These are phyloP conservation scores for Ylistrum balloti DNA, from an alignment of 1,140 invertebrate species.

Conservation along the genomic window DNA sequence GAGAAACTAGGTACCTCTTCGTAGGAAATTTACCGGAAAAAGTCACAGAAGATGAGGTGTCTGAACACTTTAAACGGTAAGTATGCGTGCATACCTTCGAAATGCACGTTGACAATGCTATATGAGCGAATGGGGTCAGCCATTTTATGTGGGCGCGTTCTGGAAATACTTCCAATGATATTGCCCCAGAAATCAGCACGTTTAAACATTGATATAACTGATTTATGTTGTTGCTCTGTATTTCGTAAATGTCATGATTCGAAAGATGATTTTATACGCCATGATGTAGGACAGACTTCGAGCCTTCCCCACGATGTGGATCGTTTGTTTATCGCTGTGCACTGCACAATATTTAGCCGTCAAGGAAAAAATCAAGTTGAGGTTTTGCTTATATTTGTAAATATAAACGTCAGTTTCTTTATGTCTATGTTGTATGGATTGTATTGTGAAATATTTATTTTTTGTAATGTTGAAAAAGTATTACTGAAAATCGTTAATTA, in stretches of 20 bases:
- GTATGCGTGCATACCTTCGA: slow-evolving; percentile 69
- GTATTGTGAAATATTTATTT: not conserved
- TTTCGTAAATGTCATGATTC: not conserved
- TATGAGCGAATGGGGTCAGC: slow-evolving; percentile 57
- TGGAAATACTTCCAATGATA: not conserved
- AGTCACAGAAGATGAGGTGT: slow-evolving; percentile 96
- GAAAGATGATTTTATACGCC: not conserved
- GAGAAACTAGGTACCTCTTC: slow-evolving; percentile 99
- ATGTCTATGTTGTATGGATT: not conserved
- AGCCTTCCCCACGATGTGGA: not conserved
- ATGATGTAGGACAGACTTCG: not conserved
- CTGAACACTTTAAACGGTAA: slow-evolving; percentile 99
- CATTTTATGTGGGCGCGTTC: slow-evolving; percentile 54
- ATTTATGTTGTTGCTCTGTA: not conserved
- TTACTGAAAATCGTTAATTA: too few species aligned
- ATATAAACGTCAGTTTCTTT: too few species aligned
- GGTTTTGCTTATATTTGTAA: too few species aligned
- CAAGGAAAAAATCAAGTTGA: too few species aligned
- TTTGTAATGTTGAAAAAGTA: too few species aligned
- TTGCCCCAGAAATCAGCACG: not conserved
- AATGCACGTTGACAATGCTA: slow-evolving; percentile 57
- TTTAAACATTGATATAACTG: not conserved
- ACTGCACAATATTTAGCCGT: not conserved
- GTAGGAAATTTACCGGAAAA: slow-evolving; percentile 99
- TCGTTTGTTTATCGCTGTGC: not conserved